These are phyloP conservation scores for Trinectes maculatus DNA, from an alignment of 2,113 vertebrate genomes.

Conservation along the genomic window DNA sequence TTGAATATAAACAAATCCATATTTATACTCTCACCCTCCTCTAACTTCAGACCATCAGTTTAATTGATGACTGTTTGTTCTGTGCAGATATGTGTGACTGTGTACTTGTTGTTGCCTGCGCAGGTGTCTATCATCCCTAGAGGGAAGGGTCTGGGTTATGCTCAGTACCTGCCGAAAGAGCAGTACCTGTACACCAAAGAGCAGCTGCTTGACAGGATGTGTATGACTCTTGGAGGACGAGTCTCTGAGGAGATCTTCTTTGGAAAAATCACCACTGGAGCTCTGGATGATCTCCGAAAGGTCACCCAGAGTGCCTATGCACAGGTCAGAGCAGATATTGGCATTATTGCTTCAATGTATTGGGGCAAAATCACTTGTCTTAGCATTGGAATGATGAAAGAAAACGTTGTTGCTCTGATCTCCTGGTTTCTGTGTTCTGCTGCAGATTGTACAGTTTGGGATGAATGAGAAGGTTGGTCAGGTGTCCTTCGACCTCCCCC, in stretches of 20 bases:
- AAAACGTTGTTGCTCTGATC: neutral
- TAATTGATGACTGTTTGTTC: too few relatives aligned
- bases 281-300: conserved; percentile 95
- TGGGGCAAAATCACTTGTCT: too few relatives aligned
- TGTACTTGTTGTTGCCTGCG: conserved; percentile 6
- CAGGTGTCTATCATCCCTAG: conserved; percentile 98
- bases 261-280: conserved; percentile 92
- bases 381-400: too few relatives aligned
- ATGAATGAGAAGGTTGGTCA: conserved; percentile 98
- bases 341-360: too few relatives aligned
- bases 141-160: conserved; percentile 95
- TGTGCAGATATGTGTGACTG: too few relatives aligned
- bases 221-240: conserved; percentile 95
- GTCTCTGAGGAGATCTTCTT: conserved; percentile 97
- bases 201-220: conserved; percentile 98
- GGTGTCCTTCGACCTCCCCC: conserved; percentile 95
- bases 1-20: too few relatives aligned
- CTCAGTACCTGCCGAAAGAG: conserved; percentile 95
- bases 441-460: conserved; percentile 96
- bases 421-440: neutral
- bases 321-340: conserved; percentile 90
- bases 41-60: too few relatives aligned
- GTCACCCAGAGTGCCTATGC: conserved; percentile 98
- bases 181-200: conserved; percentile 96
- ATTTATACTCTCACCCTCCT: too few relatives aligned